Evolutionary conservation across 1,140 invertebrate species (phyloP).

Genomic region (Homalodisca vitripennis): DNA sequence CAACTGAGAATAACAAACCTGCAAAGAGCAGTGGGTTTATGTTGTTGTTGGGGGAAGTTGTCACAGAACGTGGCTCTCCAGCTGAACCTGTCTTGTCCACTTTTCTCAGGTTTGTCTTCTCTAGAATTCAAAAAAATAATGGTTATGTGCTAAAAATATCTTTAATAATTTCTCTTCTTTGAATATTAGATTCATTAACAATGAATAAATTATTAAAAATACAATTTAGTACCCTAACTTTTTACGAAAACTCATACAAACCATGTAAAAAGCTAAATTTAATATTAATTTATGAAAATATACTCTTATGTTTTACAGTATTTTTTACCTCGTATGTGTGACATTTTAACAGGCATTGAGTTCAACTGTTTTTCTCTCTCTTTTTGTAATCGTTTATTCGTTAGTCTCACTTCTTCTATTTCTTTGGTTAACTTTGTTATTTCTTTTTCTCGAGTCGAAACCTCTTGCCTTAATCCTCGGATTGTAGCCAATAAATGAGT

Average conservation of each 20-base stretch:
- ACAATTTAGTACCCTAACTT: too few species aligned
- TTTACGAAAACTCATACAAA: too few species aligned
- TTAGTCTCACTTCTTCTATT: conserved; percentile 69
- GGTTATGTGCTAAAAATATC: too few species aligned
- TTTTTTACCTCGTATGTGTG: background rate
- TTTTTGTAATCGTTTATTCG: conserved; percentile 68
- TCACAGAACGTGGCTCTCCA: conserved; percentile 47
- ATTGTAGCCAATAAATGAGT: conserved; percentile 74
- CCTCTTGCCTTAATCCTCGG: conserved; percentile 68
- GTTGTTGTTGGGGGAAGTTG: conserved; percentile 47
- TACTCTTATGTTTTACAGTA: background rate
- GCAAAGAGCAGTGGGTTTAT: conserved; percentile 48
- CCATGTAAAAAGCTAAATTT: background rate
- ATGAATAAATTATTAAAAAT: too few species aligned
- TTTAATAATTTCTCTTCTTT: too few species aligned
- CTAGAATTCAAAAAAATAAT: too few species aligned
- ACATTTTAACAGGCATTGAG: conserved; percentile 19
- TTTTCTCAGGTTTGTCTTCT: conserved; percentile 48
- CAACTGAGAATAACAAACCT: conserved; percentile 49
- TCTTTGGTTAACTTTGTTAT: conserved; percentile 68
- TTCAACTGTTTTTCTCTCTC: conserved; percentile 61
- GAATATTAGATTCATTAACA: too few species aligned
- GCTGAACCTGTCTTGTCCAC: conserved; percentile 40
- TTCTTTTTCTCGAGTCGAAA: conserved; percentile 68
- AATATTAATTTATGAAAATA: background rate